phyloP scores from a whole-genome alignment of 2,113 vertebrate genomes.

The Lontra canadensis region DNA sequence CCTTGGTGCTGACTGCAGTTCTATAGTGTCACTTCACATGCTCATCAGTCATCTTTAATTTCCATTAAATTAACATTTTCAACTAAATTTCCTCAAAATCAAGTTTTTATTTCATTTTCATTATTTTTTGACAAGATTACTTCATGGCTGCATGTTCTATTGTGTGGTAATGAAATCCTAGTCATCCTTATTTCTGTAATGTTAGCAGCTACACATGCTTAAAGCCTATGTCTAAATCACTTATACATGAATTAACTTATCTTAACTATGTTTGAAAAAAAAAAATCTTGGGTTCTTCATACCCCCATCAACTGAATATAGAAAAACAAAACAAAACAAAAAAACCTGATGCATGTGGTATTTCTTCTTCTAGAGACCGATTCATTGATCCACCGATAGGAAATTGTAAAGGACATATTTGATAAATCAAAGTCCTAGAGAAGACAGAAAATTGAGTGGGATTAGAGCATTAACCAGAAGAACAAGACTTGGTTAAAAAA shows the following conservation, averaged over 20 bases:
- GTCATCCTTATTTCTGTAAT: not conserved
- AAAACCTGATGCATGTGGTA: not conserved
- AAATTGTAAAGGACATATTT: not conserved
- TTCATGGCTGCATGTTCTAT: not conserved
- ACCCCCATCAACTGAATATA: not conserved
- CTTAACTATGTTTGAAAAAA: not conserved
- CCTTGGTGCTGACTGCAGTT: not conserved
- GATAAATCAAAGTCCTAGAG: not conserved
- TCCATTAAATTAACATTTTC: not conserved
- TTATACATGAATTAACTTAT: not conserved
- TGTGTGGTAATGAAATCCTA: not conserved
- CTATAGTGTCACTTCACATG: not conserved
- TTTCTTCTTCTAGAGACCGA: not conserved
- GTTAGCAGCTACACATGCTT: not conserved
- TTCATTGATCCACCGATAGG: not conserved
- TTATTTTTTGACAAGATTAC: not conserved
- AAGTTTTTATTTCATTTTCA: not conserved
- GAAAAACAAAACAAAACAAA: not conserved
- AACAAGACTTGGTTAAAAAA: not conserved
- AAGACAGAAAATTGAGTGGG: not conserved
- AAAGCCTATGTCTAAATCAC: not conserved
- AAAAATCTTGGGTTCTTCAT: not conserved
- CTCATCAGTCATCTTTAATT: not conserved
- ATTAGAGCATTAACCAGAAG: not conserved
- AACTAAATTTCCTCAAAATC: slow-evolving; percentile 3